Evolutionary conservation across 2,797 vertebrate genomes (phyloP).

Genomic region (Hemitrygon akajei): DNA sequence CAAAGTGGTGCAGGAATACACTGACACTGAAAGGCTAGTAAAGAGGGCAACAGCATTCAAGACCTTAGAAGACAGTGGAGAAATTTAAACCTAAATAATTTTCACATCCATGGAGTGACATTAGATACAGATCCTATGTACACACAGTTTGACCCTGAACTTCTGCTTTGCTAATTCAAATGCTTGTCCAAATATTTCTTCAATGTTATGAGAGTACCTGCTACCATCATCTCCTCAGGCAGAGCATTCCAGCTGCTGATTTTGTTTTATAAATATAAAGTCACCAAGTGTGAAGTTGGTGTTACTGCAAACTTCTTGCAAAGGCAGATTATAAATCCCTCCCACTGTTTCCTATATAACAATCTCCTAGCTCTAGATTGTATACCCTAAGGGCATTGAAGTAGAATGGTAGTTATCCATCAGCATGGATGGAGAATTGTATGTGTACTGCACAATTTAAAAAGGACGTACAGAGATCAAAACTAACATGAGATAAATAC

Average conservation of each 20-base stretch:
- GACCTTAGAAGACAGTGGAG: not conserved
- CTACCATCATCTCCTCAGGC: too few species aligned
- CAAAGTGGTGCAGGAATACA: not conserved
- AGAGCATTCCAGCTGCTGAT: too few species aligned
- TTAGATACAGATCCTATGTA: too few species aligned
- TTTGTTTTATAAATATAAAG: not conserved
- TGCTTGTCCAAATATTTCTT: too few species aligned
- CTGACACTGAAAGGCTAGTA: not conserved
- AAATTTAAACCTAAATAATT: not conserved
- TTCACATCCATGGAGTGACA: too few species aligned
- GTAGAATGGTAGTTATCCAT: not conserved
- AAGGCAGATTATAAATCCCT: not conserved
- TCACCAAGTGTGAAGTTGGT: not conserved
- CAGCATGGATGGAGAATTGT: not conserved
- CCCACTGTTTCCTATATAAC: not conserved
- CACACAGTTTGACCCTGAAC: too few species aligned
- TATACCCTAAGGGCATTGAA: not conserved
- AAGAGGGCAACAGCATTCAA: not conserved
- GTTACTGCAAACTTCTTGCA: not conserved
- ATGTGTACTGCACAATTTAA: not conserved
- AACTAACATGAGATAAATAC: not conserved
- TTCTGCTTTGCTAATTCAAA: too few species aligned
- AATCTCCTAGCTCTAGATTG: not conserved
- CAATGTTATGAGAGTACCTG: too few species aligned
- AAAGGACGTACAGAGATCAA: not conserved